Percentiles rank a stretch among this genome's conserved stretches.
Evolutionary conservation across 2,113 vertebrate species (phyloP).

Genomic region (Passer montanus): DNA sequence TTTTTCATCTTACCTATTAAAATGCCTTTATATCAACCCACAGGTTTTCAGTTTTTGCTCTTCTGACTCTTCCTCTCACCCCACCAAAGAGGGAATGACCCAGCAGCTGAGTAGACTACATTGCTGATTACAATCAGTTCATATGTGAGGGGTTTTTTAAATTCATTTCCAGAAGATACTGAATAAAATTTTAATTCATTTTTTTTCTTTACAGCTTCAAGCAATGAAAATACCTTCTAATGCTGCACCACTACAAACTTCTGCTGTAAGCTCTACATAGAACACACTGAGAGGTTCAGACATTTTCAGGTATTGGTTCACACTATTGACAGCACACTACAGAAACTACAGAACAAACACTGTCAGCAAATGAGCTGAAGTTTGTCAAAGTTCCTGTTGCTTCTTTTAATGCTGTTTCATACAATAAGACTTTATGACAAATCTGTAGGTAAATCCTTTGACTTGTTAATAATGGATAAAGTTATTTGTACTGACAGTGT

Average conservation of each 20-base stretch:
- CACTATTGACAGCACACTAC: not conserved
- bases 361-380: not conserved
- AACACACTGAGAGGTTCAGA: not conserved
- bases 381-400: not conserved
- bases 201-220: not conserved
- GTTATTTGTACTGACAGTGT: not conserved
- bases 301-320: not conserved
- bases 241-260: not conserved
- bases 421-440: not conserved
- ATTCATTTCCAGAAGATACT: not conserved
- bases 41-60: not conserved
- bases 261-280: not conserved
- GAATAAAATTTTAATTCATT: not conserved
- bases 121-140: not conserved
- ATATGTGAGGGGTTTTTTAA: fast-evolving
- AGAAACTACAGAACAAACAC: not conserved
- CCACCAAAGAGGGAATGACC: not conserved
- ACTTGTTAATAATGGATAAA: not conserved
- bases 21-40: not conserved
- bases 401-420: not conserved
- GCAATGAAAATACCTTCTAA: not conserved
- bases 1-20: not conserved
- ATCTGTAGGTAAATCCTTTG: not conserved
- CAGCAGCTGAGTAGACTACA: not conserved
- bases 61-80: not conserved